Evolutionary conservation across 1,140 invertebrate species (phyloP).

Genomic region (Drosophila novamexicana): DNA sequence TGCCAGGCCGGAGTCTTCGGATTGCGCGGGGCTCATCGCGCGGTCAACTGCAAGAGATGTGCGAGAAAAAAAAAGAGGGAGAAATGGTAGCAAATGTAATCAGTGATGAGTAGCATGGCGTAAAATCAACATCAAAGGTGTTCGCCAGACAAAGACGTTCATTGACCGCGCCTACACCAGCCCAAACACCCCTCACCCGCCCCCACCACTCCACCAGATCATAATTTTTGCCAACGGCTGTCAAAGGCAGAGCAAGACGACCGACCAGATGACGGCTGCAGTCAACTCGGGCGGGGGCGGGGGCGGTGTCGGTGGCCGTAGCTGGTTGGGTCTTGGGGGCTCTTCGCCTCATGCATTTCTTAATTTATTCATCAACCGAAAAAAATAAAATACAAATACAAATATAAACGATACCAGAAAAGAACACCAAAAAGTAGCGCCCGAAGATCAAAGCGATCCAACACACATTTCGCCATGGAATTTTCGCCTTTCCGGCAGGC

Average conservation of each 20-base stretch:
- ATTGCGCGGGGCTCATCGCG: slow-evolving; percentile 84
- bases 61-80: not conserved
- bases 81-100: slow-evolving; percentile 16
- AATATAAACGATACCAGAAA: not conserved
- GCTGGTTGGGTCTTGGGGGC: too few species aligned
- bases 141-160: slow-evolving; percentile 39
- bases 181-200: not conserved
- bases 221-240: slow-evolving; percentile 39
- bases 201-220: not conserved
- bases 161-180: slow-evolving; percentile 25
- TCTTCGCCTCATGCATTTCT: slow-evolving; percentile 28
- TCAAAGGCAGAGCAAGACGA: slow-evolving; percentile 26
- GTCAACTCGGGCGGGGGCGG: not conserved
- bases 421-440: slow-evolving; percentile 13
- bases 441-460: slow-evolving; percentile 43
- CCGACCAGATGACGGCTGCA: slow-evolving; percentile 5
- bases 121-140: slow-evolving; percentile 63
- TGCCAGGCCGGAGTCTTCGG: slow-evolving; percentile 82
- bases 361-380: slow-evolving; percentile 53
- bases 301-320: not conserved
- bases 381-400: slow-evolving; percentile 1
- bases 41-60: slow-evolving; percentile 73
- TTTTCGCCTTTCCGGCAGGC: slow-evolving; percentile 27
- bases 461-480: slow-evolving; percentile 6
- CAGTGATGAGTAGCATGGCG: slow-evolving; percentile 11